Percentiles rank a stretch among this genome's conserved stretches.
Evolutionary conservation across 2,888 invertebrate species (phyloP).

Genomic region (Epistrophe grossulariae): DNA sequence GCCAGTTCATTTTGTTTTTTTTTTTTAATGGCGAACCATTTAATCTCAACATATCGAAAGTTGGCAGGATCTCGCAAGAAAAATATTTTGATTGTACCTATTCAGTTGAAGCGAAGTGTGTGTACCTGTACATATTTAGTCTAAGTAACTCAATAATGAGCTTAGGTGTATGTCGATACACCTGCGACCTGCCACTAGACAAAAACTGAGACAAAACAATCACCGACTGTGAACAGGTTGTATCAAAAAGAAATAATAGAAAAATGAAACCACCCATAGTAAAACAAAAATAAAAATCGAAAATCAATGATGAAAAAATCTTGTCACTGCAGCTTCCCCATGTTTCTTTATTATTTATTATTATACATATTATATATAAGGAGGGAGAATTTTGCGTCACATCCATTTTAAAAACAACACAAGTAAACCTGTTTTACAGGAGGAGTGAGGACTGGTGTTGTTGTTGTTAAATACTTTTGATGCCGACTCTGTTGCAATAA

Average conservation of each 20-base stretch:
- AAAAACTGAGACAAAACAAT: slow-evolving; percentile 3
- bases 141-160: too few species aligned
- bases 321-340: slow-evolving; percentile 26
- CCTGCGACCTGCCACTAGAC: slow-evolving; percentile 41
- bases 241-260: neutral
- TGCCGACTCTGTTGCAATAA: slow-evolving; percentile 22
- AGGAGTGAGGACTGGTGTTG: slow-evolving; percentile 55
- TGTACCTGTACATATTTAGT: too few species aligned
- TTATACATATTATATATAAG: neutral
- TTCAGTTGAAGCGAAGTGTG: too few species aligned
- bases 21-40: too few species aligned
- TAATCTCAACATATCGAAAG: too few species aligned
- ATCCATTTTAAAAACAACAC: slow-evolving; percentile 50
- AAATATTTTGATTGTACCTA: too few species aligned
- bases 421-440: slow-evolving; percentile 58
- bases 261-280: neutral
- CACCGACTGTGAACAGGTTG: slow-evolving; percentile 23
- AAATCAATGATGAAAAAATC: slow-evolving; percentile 43
- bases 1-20: too few species aligned
- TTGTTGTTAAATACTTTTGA: slow-evolving; percentile 25
- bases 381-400: slow-evolving; percentile 55
- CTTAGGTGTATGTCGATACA: neutral
- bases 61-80: too few species aligned
- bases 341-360: neutral
- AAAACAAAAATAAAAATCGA: slow-evolving; percentile 16